Evolutionary conservation across 2,888 invertebrate species (phyloP).

Genomic region (Drosophila infuscata): DNA sequence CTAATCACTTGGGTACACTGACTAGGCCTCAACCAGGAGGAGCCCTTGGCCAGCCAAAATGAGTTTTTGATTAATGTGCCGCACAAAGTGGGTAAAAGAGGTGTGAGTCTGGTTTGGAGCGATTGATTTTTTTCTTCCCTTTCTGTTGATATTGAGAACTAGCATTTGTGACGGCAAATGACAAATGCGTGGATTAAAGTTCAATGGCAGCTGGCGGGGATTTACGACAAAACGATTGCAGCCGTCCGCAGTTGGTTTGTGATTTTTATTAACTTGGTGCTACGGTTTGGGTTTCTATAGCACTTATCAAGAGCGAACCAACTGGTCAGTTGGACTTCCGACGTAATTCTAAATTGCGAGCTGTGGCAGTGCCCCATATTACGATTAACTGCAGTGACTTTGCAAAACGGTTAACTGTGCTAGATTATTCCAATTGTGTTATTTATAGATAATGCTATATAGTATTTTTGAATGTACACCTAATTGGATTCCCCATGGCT

Average conservation of each 20-base stretch:
- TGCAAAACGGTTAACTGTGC: neutral
- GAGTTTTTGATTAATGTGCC: slow-evolving; percentile 79
- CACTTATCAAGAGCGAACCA: slow-evolving; percentile 37
- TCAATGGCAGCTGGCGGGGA: slow-evolving; percentile 38
- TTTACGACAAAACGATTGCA: slow-evolving; percentile 43
- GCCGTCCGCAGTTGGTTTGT: slow-evolving; percentile 37
- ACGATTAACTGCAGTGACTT: slow-evolving; percentile 36
- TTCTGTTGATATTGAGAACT: slow-evolving; percentile 12
- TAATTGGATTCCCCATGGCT: neutral
- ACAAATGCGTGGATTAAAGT: slow-evolving; percentile 62
- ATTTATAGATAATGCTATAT: neutral
- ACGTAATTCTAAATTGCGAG: slow-evolving; percentile 32
- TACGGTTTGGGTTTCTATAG: slow-evolving; percentile 8
- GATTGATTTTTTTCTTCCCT: slow-evolving; percentile 59
- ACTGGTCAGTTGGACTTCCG: neutral
- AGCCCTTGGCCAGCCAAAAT: slow-evolving; percentile 52
- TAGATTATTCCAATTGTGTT: neutral
- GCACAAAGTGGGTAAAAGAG: slow-evolving; percentile 1
- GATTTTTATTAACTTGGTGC: slow-evolving; percentile 45
- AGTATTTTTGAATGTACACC: neutral
- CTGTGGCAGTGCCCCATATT: slow-evolving; percentile 26
- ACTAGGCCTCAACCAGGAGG: slow-evolving; percentile 23
- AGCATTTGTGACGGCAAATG: slow-evolving; percentile 31
- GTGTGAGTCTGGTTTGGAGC: slow-evolving; percentile 20
- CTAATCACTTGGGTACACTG: slow-evolving; percentile 61